A percentile compares a stretch with the other conserved stretches of the same genome.
Evolutionary conservation across 2,113 vertebrate species (phyloP).

Genomic region (Tychaedon coryphoeus): DNA sequence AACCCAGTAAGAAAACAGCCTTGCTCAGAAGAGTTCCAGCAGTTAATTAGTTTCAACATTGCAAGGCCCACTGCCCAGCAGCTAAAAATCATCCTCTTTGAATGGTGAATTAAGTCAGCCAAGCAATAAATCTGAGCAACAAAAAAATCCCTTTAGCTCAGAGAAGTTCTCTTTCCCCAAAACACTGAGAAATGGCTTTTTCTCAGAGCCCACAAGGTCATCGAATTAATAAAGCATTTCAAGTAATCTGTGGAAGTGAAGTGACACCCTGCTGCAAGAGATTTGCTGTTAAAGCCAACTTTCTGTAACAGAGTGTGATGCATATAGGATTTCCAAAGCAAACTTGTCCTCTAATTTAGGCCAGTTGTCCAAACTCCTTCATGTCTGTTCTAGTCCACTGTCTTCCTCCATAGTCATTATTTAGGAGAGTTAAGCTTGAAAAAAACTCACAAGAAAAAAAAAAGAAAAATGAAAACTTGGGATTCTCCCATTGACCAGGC

Average conservation of each 20-base stretch:
- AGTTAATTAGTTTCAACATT: slow-evolving; percentile 52
- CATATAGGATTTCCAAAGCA: neutral
- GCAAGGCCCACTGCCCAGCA: slow-evolving; percentile 52
- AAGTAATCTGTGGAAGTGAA: slow-evolving; percentile 42
- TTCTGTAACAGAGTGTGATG: slow-evolving; percentile 1
- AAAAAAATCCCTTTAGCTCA: slow-evolving; percentile 40
- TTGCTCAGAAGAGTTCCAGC: neutral
- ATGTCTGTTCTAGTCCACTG: neutral
- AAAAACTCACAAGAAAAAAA: neutral
- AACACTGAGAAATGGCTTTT: slow-evolving; percentile 40
- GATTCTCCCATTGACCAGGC: neutral
- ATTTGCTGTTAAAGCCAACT: slow-evolving; percentile 29
- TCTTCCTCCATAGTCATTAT: neutral
- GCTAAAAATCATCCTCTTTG: slow-evolving; percentile 50
- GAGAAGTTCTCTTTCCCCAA: neutral
- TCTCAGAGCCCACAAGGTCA: slow-evolving; percentile 26
- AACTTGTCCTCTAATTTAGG: slow-evolving; percentile 22
- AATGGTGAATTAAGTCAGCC: slow-evolving; percentile 53
- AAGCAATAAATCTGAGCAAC: slow-evolving; percentile 58
- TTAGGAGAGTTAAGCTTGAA: neutral
- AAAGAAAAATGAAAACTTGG: neutral
- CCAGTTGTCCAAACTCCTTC: slow-evolving; percentile 28
- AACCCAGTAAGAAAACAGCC: neutral
- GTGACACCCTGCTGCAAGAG: slow-evolving; percentile 40
- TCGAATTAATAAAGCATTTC: slow-evolving; percentile 60